Evolutionary conservation across 1,140 invertebrate species (phyloP), one percentile per base, ranked within the genome.

Genomic region (Plodia interpunctella): DNA sequence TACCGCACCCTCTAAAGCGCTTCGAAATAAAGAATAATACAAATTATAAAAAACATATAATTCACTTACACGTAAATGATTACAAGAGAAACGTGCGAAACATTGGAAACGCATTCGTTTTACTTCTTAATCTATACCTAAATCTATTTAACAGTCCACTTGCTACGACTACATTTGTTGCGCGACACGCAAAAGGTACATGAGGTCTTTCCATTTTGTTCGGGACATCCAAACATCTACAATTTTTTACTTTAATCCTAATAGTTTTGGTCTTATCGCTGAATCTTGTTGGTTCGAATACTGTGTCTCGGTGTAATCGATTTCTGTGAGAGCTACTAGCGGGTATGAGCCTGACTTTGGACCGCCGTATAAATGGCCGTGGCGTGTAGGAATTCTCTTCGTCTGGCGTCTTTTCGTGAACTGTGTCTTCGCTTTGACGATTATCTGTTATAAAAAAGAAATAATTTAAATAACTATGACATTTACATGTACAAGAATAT

Each of bases 41-140:
- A 44, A 57, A 20, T 52, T 52, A 51, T 18, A 63, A 68, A 80
- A n/a, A 44, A 17, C 2, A 1, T 44, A 15, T 76, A 66, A 67
- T 70, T 65, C 59, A 54, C 60, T 72, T 70, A 72, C 32, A 25
- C 2, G 21, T 49, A 64, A 55, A 57, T 70, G 20, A 35, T 79
- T 66, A 86, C 70, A 87, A 68, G 15, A 68, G 72, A 63, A 83
- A 69, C 66, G 80, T 77, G 76, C 85, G 81, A 74, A 77, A 80
- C 74, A 86, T 75, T 70, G 85, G 83, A 76, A 86, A 78, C 18
- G 68, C 52, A 18, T 71, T 63, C n/a, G 56, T 55, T 68, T 62
- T 51, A 55, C 15, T 67, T 73, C 18, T 68, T 84, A 80, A 54
- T 75, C 66, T 86, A 72, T 80, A 86, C 67, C 63, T 83, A 79